Evolutionary conservation across 2,113 vertebrate genomes (phyloP), one percentile per base, ranked within the genome.

Genomic region (Mesoclemmys tuberculata): DNA sequence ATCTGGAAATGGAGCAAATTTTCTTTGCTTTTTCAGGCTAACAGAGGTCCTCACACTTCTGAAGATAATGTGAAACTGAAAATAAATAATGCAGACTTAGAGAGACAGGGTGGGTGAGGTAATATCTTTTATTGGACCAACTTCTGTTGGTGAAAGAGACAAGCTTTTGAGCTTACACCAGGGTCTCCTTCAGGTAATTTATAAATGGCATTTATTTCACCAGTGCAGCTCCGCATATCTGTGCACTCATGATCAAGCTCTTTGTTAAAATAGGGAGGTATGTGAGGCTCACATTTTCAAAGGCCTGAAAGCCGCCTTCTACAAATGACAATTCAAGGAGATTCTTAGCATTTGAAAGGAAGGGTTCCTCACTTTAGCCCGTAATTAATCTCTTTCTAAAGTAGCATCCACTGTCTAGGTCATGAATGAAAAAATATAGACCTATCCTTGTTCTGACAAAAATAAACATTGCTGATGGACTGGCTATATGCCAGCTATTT

Each of bases 401-500:
- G 41, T 64, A 84, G 5, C 38, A 29, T 80, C 85, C 31, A 3
- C 10, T 16, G 52, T 61, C 48, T 46, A 85, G 3, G 64, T 56
- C 68, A 58, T 18, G 2, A 85, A n/a, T 71, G 87, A 35, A 49
- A 35, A 16, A 18, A 22, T 51, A 84, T 51, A 77, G 26, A 2
- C 2, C 26, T 56, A 5, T 68, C 74, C 35, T 5, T 46, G 7
- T 3, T 79, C 41, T 13, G 46, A 19, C 22, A 52, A 55, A 87
- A 27, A 71, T 71, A 7, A 18, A 49, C 51, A 55, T 92, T 86
- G 49, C 61, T 44, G n/a, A 35, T 26, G 82, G 82, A 41, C 21
- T 56, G 26, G 6, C 26, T 1, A 0, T 75, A 58, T 8, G 31
- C 41, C 61, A 84, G 10, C 38, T 8, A 0, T 31, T 26, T 14